Evolutionary conservation across 2,113 vertebrate genomes (phyloP), one percentile per base, ranked within the genome.

Genomic region (Carettochelys insculpta): DNA sequence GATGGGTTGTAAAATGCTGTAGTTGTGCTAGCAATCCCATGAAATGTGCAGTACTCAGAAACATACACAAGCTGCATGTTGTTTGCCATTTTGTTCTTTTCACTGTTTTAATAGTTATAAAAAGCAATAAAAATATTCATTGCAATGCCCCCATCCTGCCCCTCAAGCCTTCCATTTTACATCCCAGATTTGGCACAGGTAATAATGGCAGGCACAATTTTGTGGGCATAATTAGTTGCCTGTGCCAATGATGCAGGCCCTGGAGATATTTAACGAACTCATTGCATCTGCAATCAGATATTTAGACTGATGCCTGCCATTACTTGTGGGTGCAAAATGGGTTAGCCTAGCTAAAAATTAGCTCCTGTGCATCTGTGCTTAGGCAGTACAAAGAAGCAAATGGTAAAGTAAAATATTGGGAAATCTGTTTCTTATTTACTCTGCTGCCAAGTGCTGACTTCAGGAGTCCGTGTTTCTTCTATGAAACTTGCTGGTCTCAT

Each of bases 361-460:
- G 58, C 27, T 94, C 82, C 75, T 78, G 8, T 2, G 43, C 43
- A 52, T 41, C 80, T 13, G 1, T 50, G 75, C 82, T 94, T 77
- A 45, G 80, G 81, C 76, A 58, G 47, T 80, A 47, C 47, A 12
- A 58, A 85, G 90, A 85, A 85, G 65, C 76, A 82, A 88, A 77
- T 1, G 13, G 45, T 75, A 83, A 94, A 92, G 41, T 19, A 89
- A 90, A 95, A 83, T 65, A 65, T 56, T 86, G 71, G 85, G 80
- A 94, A 96, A 92, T 94, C 88, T 95, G 92, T 91, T 96, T 95
- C 93, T 90, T 95, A 92, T 94, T 94, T 95, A 83, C 58, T 83
- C 84, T 91, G 31, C 90, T 93, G 88, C 86, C 91, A 92, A 94
- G 88, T 38, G 17, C 61, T 68, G 61, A 38, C n/a, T 68, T 68